Percentiles rank a stretch among this genome's conserved stretches.
These are phyloP conservation scores for Simalia tracyae DNA, from an alignment of 2,797 vertebrate species.

Conservation along the genomic window DNA sequence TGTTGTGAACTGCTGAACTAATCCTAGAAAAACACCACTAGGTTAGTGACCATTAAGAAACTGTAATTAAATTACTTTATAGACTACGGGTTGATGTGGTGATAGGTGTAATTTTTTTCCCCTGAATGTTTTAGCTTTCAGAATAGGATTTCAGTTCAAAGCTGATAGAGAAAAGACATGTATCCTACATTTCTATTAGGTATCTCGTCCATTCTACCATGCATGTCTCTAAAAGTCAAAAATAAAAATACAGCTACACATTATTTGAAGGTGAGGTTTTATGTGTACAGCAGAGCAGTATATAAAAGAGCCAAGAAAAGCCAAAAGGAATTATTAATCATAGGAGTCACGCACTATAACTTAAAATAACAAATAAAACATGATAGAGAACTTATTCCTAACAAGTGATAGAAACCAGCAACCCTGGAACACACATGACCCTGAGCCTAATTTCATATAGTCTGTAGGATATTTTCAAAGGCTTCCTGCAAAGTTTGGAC, in stretches of 20 bases:
- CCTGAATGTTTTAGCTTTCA: neutral
- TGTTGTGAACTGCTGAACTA: neutral
- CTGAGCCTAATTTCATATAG: neutral
- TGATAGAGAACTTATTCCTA: neutral
- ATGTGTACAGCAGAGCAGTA: neutral
- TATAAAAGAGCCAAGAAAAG: neutral
- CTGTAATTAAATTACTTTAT: neutral
- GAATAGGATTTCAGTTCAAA: neutral
- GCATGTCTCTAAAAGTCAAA: neutral
- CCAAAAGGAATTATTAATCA: neutral
- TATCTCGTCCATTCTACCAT: neutral
- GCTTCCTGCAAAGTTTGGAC: neutral
- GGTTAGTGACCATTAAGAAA: neutral
- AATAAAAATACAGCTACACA: neutral
- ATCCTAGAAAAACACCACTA: slow-evolving; percentile 18
- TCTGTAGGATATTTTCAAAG: neutral
- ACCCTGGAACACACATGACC: neutral
- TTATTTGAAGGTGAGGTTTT: neutral
- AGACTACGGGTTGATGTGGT: too few species aligned
- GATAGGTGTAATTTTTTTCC: too few species aligned
- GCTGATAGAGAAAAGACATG: neutral
- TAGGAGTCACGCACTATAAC: neutral
- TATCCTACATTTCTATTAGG: neutral
- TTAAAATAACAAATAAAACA: neutral
- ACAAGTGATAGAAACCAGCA: neutral